Conservation (phyloP, 2,888 invertebrate species). For the Chironomus tentans region DNA sequence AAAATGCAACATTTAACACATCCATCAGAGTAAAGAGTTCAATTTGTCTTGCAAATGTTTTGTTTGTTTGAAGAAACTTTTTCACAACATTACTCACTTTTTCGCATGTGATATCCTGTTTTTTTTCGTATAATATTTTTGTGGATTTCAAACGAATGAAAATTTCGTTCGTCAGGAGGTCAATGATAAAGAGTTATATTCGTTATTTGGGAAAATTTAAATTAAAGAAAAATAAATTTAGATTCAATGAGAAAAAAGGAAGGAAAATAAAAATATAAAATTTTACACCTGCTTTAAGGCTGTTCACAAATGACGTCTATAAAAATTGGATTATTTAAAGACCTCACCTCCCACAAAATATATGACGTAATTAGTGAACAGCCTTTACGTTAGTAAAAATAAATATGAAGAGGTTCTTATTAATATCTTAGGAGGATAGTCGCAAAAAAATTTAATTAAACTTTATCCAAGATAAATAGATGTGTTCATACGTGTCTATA, state of each 20-base stretch:
- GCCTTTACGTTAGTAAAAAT: no score
- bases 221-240: background rate
- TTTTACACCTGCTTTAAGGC: background rate
- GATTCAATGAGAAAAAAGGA: background rate
- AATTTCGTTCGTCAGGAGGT: no score
- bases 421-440: background rate
- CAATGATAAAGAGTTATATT: background rate
- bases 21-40: background rate
- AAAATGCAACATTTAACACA: conserved; percentile 29
- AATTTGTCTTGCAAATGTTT: background rate
- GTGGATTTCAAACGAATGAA: no score
- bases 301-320: no score
- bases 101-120: conserved; percentile 20
- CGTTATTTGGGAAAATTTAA: background rate
- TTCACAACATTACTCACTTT: conserved; percentile 14
- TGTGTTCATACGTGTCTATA: no score
- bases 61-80: background rate
- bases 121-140: no score
- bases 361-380: no score
- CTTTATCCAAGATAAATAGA: background rate
- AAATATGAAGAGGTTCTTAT: no score
- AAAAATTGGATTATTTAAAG: no score
- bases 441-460: background rate
- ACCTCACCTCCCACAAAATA: no score
- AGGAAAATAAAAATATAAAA: background rate